A percentile compares a stretch with the other conserved stretches of the same genome.
Evolutionary conservation across 35 echinoderm and acorn worm genomes (phyloP).

Genomic region (Apostichopus parvimensis): DNA sequence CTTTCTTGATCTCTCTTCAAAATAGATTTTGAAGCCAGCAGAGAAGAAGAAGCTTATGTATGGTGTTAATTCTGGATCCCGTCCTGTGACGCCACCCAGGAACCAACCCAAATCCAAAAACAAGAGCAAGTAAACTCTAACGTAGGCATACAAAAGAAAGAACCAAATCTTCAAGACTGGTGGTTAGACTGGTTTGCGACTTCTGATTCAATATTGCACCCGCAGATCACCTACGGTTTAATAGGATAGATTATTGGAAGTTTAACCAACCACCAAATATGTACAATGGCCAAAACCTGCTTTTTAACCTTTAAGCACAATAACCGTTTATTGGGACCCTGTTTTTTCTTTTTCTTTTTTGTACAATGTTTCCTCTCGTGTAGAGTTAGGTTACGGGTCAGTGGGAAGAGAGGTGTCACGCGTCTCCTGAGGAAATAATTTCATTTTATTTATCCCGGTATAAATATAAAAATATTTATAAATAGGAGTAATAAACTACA

Average conservation of each 20-base stretch:
- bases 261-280: not conserved
- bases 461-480: too few relatives aligned
- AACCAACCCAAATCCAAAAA: constrained; percentile 67
- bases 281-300: not conserved
- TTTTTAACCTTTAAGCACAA: not conserved
- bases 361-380: too few relatives aligned
- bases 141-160: not conserved
- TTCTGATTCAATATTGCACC: not conserved
- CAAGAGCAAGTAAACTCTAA: constrained; percentile 66
- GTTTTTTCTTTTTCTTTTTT: too few relatives aligned
- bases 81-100: constrained; percentile 86
- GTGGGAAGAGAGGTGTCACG: too few relatives aligned
- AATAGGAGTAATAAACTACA: too few relatives aligned
- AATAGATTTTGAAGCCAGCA: constrained; percentile 96
- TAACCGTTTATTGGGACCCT: not conserved
- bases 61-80: constrained; percentile 70
- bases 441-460: too few relatives aligned
- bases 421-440: too few relatives aligned
- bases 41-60: constrained; percentile 94
- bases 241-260: not conserved
- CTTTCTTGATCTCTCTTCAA: not conserved
- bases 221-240: not conserved
- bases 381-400: too few relatives aligned
- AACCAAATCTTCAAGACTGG: not conserved
- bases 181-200: not conserved